Conservation (phyloP, 2,888 invertebrate species). For the Eubasilissa splendida region DNA sequence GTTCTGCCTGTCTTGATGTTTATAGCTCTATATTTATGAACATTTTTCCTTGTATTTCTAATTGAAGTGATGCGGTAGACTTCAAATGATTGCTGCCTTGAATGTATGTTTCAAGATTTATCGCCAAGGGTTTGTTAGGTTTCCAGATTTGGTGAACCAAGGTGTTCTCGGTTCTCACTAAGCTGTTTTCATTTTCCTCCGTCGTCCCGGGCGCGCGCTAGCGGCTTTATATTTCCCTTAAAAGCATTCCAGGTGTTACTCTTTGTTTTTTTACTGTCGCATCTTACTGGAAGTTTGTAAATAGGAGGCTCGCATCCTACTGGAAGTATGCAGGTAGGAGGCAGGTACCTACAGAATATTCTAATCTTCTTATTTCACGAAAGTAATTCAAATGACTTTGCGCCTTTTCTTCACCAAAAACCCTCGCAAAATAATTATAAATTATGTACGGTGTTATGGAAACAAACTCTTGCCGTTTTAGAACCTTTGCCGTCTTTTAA, state of each 20-base stretch:
- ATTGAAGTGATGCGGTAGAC: not conserved
- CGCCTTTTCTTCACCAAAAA: not conserved
- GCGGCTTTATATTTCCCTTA: conserved; percentile 5
- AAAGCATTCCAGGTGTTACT: not conserved
- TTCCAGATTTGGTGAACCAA: not conserved
- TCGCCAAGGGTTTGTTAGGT: conserved; percentile 9
- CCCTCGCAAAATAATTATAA: not conserved
- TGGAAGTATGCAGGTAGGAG: too few relatives aligned
- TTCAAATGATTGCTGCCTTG: conserved; percentile 3
- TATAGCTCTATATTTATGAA: not conserved
- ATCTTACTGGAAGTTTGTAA: too few relatives aligned
- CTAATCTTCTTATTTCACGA: too few relatives aligned
- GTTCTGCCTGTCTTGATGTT: too few relatives aligned
- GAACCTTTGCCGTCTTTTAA: too few relatives aligned
- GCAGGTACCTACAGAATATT: too few relatives aligned
- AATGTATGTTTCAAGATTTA: not conserved
- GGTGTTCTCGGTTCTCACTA: not conserved
- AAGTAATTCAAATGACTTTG: not conserved
- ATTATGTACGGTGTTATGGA: too few relatives aligned
- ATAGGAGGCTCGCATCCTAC: too few relatives aligned
- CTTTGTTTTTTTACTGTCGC: too few relatives aligned
- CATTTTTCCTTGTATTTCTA: not conserved
- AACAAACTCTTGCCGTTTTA: too few relatives aligned
- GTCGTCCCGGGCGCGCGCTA: not conserved
- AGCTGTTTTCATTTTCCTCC: not conserved